Percentiles rank a stretch among this genome's conserved stretches.
Evolutionary conservation across 2,113 vertebrate species (phyloP).

Genomic region (Apodemus sylvaticus): DNA sequence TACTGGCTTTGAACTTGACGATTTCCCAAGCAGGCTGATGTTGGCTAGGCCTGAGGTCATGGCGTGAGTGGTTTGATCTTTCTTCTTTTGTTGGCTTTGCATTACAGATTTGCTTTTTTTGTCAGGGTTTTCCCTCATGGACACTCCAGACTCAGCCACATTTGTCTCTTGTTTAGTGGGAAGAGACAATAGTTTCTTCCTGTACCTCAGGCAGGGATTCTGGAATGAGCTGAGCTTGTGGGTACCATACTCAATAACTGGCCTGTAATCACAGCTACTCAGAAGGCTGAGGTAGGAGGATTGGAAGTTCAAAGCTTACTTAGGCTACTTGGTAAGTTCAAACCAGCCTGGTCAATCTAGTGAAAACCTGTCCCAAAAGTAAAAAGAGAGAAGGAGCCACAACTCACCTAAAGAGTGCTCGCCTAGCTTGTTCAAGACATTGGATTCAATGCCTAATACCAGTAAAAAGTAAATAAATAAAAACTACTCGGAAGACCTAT

Average conservation of each 20-base stretch:
- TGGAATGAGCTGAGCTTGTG: neutral
- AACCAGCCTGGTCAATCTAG: neutral
- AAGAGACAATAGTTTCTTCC: neutral
- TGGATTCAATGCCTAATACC: neutral
- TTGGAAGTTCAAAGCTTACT: neutral
- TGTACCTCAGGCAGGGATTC: neutral
- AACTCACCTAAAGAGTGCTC: neutral
- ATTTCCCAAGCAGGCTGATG: neutral
- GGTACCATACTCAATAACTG: neutral
- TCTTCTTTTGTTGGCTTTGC: neutral
- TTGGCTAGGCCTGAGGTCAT: neutral
- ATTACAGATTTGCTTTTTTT: neutral
- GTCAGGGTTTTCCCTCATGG: neutral
- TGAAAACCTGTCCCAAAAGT: neutral
- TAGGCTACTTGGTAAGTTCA: neutral
- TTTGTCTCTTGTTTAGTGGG: neutral
- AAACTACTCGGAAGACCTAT: neutral
- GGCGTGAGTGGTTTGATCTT: neutral
- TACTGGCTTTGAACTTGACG: neutral
- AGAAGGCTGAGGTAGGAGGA: neutral
- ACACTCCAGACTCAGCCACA: neutral
- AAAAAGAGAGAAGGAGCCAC: neutral
- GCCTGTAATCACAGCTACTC: neutral
- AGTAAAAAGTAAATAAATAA: neutral
- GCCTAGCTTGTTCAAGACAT: neutral